Evolutionary conservation across 1,140 invertebrate genomes (phyloP).

Genomic region (Hylaeus volcanicus): DNA sequence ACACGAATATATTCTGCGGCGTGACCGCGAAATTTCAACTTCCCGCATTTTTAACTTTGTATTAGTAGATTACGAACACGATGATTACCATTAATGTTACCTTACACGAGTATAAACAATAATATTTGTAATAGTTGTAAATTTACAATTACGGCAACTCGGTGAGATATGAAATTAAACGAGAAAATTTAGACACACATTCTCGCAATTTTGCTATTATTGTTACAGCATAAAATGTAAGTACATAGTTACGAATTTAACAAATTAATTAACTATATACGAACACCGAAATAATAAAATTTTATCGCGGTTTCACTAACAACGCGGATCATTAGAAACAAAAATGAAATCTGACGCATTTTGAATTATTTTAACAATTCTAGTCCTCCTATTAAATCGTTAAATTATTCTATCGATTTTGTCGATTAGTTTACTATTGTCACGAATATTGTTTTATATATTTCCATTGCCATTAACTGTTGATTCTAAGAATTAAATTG

Average conservation of each 20-base stretch:
- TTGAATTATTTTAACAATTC: conserved; percentile 21
- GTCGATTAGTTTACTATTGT: background rate
- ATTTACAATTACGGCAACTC: conserved; percentile 59
- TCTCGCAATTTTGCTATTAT: conserved; percentile 73
- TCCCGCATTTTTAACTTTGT: conserved; percentile 74
- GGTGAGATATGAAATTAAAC: conserved; percentile 46
- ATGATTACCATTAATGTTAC: conserved; percentile 60
- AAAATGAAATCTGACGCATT: conserved; percentile 1
- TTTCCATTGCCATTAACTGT: background rate
- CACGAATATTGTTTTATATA: conserved; percentile 1
- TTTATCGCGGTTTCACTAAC: conserved; percentile 53
- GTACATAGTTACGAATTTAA: conserved; percentile 69
- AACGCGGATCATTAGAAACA: conserved; percentile 14
- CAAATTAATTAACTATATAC: conserved; percentile 65
- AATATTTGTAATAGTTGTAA: conserved; percentile 74
- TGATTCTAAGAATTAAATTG: background rate
- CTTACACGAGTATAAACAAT: conserved; percentile 68
- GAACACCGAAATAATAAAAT: conserved; percentile 69
- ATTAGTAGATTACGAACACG: conserved; percentile 66
- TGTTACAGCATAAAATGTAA: conserved; percentile 69
- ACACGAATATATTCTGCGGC: conserved; percentile 48
- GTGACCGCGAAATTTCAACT: conserved; percentile 59
- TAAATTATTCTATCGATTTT: conserved; percentile 24
- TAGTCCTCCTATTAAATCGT: conserved; percentile 26
- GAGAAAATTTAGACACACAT: conserved; percentile 54